phyloP scores from a whole-genome alignment of 92 coral and sea anemone species.

The Pocillopora meandrina region DNA sequence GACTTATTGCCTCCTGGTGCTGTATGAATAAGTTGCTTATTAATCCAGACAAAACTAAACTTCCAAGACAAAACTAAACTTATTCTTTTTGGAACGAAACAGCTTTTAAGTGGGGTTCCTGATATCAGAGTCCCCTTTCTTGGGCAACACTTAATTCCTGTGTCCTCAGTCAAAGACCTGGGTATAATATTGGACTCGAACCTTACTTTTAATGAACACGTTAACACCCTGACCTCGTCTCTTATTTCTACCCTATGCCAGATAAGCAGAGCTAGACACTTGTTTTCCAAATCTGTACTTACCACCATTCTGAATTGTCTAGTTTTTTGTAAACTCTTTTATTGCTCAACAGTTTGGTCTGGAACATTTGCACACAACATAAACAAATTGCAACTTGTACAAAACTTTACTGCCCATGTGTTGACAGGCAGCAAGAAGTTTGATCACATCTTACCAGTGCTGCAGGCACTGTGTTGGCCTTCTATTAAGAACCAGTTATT shows the following conservation, averaged over 20 bases:
- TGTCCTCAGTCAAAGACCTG: no score
- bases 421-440: no score
- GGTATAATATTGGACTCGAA: no score
- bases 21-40: no score
- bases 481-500: no score
- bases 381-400: no score
- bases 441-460: no score
- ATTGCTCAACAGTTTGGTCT: slow-evolving; percentile 63
- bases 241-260: slow-evolving; percentile 34
- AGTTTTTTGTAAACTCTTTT: slow-evolving; percentile 51
- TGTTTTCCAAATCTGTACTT: slow-evolving; percentile 52
- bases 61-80: slow-evolving; percentile 53
- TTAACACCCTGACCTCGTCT: slow-evolving; percentile 45
- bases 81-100: slow-evolving; percentile 46
- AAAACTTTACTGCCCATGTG: no score
- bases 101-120: slow-evolving; percentile 9
- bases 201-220: slow-evolving; percentile 40
- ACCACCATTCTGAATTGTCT: slow-evolving; percentile 32
- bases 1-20: slow-evolving; percentile 42
- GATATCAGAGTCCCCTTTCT: slow-evolving; percentile 21
- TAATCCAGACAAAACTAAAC: no score
- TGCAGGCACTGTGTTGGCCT: no score
- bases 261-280: slow-evolving; percentile 54
- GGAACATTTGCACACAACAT: no score
- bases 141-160: slow-evolving; percentile 17